Percentiles rank a stretch among this genome's conserved stretches.
Conservation (phyloP, 2,113 vertebrate species). For the Cisticola juncidis region DNA sequence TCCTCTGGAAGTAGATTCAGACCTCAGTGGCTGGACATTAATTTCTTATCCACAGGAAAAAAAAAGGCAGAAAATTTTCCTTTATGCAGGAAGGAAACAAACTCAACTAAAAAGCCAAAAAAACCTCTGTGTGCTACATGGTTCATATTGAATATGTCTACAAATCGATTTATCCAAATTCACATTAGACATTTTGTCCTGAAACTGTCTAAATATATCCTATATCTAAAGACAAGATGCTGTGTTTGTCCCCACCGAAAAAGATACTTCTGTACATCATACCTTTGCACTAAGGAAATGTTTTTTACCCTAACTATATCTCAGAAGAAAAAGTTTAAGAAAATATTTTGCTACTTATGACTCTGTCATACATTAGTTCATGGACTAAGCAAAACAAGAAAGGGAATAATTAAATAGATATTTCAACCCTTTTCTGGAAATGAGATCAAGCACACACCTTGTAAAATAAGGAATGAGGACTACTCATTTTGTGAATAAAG, state of each 20-base stretch:
- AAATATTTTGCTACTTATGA: not conserved
- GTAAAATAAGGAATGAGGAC: not conserved
- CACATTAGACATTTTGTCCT: conserved; percentile 15
- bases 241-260: not conserved
- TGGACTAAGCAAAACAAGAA: not conserved
- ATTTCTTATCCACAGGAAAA: not conserved
- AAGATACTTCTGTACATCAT: not conserved
- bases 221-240: not conserved
- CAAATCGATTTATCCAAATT: conserved; percentile 3
- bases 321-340: not conserved
- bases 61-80: not conserved
- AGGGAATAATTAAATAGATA: not conserved
- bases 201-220: conserved; percentile 39
- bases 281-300: not conserved
- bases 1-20: not conserved
- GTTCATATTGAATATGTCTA: not conserved
- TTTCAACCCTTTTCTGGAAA: not conserved
- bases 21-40: not conserved
- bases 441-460: not conserved
- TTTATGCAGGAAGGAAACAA: not conserved
- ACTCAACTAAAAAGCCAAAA: not conserved
- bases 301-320: not conserved
- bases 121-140: not conserved
- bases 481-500: not conserved
- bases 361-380: not conserved